phyloP scores from a whole-genome alignment of 2,888 invertebrate species.

The Drosophila borealis region DNA sequence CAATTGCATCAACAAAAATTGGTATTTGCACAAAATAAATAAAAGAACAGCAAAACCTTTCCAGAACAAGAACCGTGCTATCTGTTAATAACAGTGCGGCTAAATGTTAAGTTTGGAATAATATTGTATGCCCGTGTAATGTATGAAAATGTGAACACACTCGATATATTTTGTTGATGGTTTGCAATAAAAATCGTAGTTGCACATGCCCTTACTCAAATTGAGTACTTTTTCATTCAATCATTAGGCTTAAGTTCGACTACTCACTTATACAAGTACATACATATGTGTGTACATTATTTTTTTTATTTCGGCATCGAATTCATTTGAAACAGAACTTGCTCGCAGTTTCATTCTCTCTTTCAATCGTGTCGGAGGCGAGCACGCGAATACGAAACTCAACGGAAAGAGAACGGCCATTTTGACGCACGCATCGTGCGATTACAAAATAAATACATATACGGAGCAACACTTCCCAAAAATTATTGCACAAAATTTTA shows the following conservation, averaged over 20 bases:
- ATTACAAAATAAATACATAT: slow-evolving; percentile 48
- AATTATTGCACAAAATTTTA: slow-evolving; percentile 64
- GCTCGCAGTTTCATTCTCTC: slow-evolving; percentile 50
- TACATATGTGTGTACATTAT: slow-evolving; percentile 1
- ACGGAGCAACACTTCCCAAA: slow-evolving; percentile 22
- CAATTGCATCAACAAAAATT: too few relatives aligned
- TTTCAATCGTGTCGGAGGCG: slow-evolving; percentile 47
- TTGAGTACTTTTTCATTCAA: slow-evolving; percentile 24
- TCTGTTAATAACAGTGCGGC: slow-evolving; percentile 10
- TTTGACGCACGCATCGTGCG: slow-evolving; percentile 47
- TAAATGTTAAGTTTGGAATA: slow-evolving; percentile 7
- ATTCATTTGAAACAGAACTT: slow-evolving; percentile 35
- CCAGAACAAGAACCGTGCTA: background rate
- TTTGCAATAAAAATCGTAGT: slow-evolving; percentile 21
- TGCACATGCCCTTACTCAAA: slow-evolving; percentile 12
- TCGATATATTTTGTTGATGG: slow-evolving; percentile 8
- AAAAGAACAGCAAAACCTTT: background rate
- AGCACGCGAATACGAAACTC: slow-evolving; percentile 6
- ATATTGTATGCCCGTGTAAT: background rate
- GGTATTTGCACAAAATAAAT: background rate
- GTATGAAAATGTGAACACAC: slow-evolving; percentile 1
- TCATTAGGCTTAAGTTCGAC: slow-evolving; percentile 23
- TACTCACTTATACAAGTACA: slow-evolving; percentile 20
- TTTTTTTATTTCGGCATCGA: slow-evolving; percentile 30
- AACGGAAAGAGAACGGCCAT: slow-evolving; percentile 51